Evolutionary conservation across 2,797 vertebrate species (phyloP).

Genomic region (Tragelaphus oryx): DNA sequence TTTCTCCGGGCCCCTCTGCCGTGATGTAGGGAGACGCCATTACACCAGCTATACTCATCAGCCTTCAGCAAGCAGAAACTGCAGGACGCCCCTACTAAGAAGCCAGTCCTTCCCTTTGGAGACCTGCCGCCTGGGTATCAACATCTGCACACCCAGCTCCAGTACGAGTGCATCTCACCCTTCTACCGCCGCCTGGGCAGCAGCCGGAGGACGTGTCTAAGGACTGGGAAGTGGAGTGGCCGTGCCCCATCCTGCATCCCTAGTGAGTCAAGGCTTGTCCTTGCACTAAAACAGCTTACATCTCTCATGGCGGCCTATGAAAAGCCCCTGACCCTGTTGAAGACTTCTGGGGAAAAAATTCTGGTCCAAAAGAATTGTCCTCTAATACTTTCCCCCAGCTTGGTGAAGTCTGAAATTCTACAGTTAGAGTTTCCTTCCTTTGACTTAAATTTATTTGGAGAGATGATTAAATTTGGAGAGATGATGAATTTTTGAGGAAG

Average conservation of each 20-base stretch:
- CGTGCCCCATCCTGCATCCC: constrained; percentile 94
- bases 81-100: constrained; percentile 84
- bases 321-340: neutral
- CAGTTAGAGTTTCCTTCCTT: neutral
- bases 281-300: neutral
- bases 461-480: neutral
- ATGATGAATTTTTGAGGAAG: neutral
- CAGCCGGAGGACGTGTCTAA: constrained; percentile 93
- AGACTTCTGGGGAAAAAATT: neutral
- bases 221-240: constrained; percentile 98
- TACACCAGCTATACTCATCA: constrained; percentile 91
- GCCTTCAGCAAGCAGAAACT: constrained; percentile 82
- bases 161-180: constrained; percentile 92
- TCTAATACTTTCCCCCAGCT: neutral
- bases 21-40: constrained; percentile 90
- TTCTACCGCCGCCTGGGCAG: constrained; percentile 95
- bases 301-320: neutral
- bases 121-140: constrained; percentile 91
- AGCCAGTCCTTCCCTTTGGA: constrained; percentile 80
- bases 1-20: constrained; percentile 35
- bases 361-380: neutral
- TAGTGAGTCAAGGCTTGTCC: constrained; percentile 85
- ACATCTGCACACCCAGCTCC: constrained; percentile 93
- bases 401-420: neutral
- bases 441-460: neutral